Percentiles rank a stretch among this genome's conserved stretches.
phyloP scores from a whole-genome alignment of 2,797 vertebrate genomes.

The Cyprinella venusta region DNA sequence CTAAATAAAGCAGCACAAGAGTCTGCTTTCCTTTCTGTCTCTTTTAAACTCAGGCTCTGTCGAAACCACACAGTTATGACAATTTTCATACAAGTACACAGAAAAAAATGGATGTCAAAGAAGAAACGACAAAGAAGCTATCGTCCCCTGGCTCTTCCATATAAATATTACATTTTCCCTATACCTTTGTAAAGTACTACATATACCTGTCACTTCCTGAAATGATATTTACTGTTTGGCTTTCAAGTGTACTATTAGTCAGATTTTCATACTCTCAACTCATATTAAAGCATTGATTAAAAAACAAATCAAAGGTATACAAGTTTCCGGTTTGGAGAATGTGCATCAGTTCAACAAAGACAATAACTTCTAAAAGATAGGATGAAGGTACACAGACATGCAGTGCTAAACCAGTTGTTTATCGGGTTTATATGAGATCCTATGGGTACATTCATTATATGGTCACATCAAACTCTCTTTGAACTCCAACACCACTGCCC shows the following conservation, averaged over 20 bases:
- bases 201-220: not conserved
- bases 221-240: not conserved
- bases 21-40: slow-evolving; percentile 46
- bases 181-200: slow-evolving; percentile 11
- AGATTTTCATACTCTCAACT: slow-evolving; percentile 29
- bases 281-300: not conserved
- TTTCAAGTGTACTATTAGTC: slow-evolving; percentile 25
- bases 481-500: too few relatives aligned
- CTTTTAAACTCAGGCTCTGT: slow-evolving; percentile 50
- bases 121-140: slow-evolving; percentile 17
- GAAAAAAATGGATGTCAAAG: not conserved
- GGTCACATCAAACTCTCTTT: not conserved
- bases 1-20: slow-evolving; percentile 21
- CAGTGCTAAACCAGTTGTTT: not conserved
- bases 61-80: slow-evolving; percentile 26
- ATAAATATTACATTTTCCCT: slow-evolving; percentile 3
- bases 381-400: not conserved
- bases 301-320: not conserved
- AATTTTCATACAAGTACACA: slow-evolving; percentile 38
- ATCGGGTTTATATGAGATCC: not conserved
- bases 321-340: not conserved
- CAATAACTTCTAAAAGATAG: not conserved
- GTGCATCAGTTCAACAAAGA: not conserved
- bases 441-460: not conserved
- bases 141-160: not conserved